Evolutionary conservation across 1,140 invertebrate species (phyloP).

Genomic region (Anadara kagoshimensis): DNA sequence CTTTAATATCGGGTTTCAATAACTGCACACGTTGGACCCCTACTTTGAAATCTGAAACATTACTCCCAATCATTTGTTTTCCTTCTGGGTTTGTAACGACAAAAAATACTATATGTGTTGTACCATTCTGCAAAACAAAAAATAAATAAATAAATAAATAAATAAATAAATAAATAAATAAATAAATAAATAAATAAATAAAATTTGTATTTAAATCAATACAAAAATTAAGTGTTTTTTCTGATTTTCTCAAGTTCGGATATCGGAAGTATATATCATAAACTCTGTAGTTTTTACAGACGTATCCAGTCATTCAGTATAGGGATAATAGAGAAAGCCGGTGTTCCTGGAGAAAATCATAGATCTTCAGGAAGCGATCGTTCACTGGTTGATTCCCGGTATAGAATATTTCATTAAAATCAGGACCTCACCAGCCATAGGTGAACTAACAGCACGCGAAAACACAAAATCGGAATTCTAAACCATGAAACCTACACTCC

Average conservation of each 20-base stretch:
- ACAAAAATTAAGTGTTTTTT: background rate
- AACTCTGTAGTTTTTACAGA: background rate
- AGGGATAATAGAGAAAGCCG: background rate
- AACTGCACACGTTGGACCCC: slow-evolving; percentile 87
- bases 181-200: background rate
- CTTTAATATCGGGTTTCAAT: slow-evolving; percentile 78
- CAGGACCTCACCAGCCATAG: too few species aligned
- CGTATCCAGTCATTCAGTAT: background rate
- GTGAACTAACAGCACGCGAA: too few species aligned
- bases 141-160: background rate
- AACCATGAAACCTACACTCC: too few species aligned
- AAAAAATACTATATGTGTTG: slow-evolving; percentile 90
- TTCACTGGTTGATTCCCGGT: too few species aligned
- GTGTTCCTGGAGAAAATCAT: too few species aligned
- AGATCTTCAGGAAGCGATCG: too few species aligned
- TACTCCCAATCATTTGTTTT: slow-evolving; percentile 80
- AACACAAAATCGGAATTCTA: too few species aligned
- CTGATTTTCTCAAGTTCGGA: background rate
- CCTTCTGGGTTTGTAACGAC: slow-evolving; percentile 74
- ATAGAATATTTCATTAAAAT: too few species aligned
- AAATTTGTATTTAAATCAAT: background rate
- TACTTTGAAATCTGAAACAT: slow-evolving; percentile 77
- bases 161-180: background rate
- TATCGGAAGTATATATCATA: background rate
- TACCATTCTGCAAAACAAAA: slow-evolving; percentile 83